phyloP scores from a whole-genome alignment of 2,113 vertebrate species.

The Cyanoliseus patagonus region DNA sequence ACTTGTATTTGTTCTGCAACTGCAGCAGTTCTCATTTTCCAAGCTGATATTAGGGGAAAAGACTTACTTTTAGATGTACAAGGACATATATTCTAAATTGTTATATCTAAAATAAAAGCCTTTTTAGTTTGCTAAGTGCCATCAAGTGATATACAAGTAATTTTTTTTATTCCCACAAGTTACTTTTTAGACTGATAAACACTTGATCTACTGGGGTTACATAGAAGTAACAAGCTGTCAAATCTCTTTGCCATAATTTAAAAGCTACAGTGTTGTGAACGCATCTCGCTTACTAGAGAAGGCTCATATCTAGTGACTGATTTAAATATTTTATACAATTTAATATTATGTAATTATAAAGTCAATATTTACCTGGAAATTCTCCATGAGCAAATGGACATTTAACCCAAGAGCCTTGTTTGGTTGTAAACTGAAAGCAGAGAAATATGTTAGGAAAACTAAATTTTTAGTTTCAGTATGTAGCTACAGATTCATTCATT shows the following conservation, averaged over 20 bases:
- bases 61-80: background rate
- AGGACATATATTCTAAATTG: background rate
- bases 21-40: slow-evolving; percentile 63
- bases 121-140: background rate
- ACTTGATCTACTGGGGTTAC: background rate
- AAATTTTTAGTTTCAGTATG: background rate
- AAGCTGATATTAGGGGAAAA: slow-evolving; percentile 53
- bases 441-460: slow-evolving; percentile 11
- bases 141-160: background rate
- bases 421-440: slow-evolving; percentile 77
- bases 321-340: background rate
- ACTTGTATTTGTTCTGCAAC: slow-evolving; percentile 47
- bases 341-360: background rate
- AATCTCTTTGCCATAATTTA: background rate
- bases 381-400: slow-evolving; percentile 80
- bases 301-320: background rate
- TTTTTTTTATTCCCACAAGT: background rate
- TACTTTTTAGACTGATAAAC: background rate
- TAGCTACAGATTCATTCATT: background rate
- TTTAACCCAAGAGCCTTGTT: slow-evolving; percentile 74
- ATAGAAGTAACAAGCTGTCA: background rate
- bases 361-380: slow-evolving; percentile 75
- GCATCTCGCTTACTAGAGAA: background rate
- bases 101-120: background rate
- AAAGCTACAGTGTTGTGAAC: background rate